phyloP scores from a whole-genome alignment of 2,888 invertebrate genomes.

The Volucella zonaria region DNA sequence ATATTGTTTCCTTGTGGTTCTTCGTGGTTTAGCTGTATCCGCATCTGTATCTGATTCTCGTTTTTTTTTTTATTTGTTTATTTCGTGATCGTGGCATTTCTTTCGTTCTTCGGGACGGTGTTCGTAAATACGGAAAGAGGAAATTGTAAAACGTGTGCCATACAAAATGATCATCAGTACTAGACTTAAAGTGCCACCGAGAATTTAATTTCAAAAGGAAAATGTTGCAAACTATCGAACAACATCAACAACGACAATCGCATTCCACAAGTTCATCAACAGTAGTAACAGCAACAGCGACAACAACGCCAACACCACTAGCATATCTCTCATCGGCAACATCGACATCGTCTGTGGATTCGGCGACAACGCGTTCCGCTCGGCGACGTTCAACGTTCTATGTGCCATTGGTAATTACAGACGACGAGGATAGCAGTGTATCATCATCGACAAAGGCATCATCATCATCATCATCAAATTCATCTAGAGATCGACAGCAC shows the following conservation, averaged over 20 bases:
- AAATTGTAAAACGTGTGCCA: conserved; percentile 28
- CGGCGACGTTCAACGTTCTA: conserved; percentile 89
- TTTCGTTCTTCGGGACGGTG: neutral
- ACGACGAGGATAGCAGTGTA: conserved; percentile 74
- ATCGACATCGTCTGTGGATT: conserved; percentile 75
- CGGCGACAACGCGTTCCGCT: conserved; percentile 83
- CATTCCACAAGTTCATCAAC: conserved; percentile 59
- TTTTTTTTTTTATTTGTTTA: conserved; percentile 40
- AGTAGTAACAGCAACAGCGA: conserved; percentile 72
- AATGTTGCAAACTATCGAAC: conserved; percentile 78
- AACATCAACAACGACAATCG: conserved; percentile 74
- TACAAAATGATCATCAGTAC: conserved; percentile 55
- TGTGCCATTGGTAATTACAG: conserved; percentile 85
- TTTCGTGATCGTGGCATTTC: conserved; percentile 27
- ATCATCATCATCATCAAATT: conserved; percentile 36
- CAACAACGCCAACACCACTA: conserved; percentile 64
- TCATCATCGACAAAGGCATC: conserved; percentile 48
- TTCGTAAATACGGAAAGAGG: conserved; percentile 21
- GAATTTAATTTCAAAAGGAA: conserved; percentile 56
- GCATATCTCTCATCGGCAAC: conserved; percentile 65
- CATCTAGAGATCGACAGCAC: conserved; percentile 37
- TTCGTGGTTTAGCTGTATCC: neutral
- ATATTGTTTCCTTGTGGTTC: conserved; percentile 3
- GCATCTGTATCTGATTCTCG: neutral
- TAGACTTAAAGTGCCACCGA: conserved; percentile 26